These are phyloP conservation scores for Morinoia aosen DNA, from an alignment of 2,888 invertebrate species.

Conservation along the genomic window DNA sequence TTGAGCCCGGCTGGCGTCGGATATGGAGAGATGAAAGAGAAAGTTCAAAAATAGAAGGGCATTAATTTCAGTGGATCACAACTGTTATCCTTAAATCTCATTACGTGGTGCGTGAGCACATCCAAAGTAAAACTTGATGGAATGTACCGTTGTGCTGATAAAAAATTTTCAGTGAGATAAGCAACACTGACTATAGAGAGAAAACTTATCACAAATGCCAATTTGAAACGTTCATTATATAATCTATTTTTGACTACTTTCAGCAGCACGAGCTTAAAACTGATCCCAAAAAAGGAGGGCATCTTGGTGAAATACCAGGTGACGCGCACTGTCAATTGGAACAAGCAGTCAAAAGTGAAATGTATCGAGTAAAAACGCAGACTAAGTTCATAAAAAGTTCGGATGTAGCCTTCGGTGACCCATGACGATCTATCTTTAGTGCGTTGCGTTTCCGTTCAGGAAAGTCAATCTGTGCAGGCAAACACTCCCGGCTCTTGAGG, in stretches of 20 bases:
- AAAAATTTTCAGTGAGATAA: neutral
- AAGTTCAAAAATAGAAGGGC: conserved; percentile 4
- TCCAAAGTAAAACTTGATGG: neutral
- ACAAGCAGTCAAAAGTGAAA: neutral
- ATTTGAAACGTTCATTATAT: neutral
- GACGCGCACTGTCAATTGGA: neutral
- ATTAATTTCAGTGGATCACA: neutral
- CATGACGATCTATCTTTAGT: conserved; percentile 16
- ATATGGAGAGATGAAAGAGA: neutral
- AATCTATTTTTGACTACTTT: neutral
- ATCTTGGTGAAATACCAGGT: neutral
- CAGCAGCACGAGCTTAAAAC: neutral
- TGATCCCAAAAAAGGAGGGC: neutral
- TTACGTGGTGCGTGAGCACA: neutral
- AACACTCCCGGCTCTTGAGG: conserved; percentile 15
- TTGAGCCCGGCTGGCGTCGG: neutral
- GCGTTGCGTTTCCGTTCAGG: conserved; percentile 6
- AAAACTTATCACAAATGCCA: neutral
- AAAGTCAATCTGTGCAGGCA: conserved; percentile 44
- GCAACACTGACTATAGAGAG: neutral
- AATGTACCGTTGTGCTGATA: neutral
- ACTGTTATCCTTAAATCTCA: neutral
- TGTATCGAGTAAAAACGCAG: neutral
- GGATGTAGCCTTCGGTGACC: conserved; percentile 11
- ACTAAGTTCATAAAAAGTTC: neutral